Evolutionary conservation across 2,797 vertebrate genomes (phyloP).

Genomic region (Hippopotamyrus pictus): DNA sequence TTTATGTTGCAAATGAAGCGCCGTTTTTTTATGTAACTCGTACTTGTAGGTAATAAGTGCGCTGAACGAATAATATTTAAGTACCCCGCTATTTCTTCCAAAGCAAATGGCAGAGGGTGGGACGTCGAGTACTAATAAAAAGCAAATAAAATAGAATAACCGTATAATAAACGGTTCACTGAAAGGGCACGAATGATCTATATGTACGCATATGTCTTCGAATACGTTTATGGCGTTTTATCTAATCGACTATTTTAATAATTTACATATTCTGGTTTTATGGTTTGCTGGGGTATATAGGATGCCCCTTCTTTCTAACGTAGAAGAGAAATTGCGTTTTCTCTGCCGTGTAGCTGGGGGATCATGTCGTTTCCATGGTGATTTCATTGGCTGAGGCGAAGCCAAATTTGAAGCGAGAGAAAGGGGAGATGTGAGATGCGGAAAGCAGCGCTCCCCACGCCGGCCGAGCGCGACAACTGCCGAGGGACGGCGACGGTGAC

Average conservation of each 20-base stretch:
- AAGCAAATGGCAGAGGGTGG: slow-evolving; percentile 30
- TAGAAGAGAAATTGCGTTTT: slow-evolving; percentile 8
- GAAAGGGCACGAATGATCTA: not conserved
- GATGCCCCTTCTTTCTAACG: not conserved
- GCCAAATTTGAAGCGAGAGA: slow-evolving; percentile 16
- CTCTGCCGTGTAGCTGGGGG: slow-evolving; percentile 24
- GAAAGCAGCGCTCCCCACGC: slow-evolving; percentile 19
- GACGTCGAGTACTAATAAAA: slow-evolving; percentile 29
- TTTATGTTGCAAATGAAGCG: slow-evolving; percentile 4
- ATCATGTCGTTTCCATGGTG: slow-evolving; percentile 39
- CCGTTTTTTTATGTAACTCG: not conserved
- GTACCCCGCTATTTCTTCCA: slow-evolving; percentile 20
- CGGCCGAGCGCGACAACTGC: slow-evolving; percentile 15
- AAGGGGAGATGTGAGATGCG: not conserved
- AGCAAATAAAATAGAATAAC: slow-evolving; percentile 29
- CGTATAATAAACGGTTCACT: slow-evolving; percentile 20
- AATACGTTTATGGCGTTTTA: not conserved
- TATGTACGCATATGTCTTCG: not conserved
- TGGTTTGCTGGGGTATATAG: not conserved
- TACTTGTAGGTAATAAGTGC: slow-evolving; percentile 19
- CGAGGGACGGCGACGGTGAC: slow-evolving; percentile 16
- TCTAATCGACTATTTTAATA: not conserved
- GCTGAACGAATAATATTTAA: slow-evolving; percentile 27
- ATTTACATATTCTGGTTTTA: not conserved
- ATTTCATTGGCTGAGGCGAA: slow-evolving; percentile 23